Evolutionary conservation across 1,140 invertebrate species (phyloP), one percentile per base, ranked within the genome.

Genomic region (Matsumurasca onukii): DNA sequence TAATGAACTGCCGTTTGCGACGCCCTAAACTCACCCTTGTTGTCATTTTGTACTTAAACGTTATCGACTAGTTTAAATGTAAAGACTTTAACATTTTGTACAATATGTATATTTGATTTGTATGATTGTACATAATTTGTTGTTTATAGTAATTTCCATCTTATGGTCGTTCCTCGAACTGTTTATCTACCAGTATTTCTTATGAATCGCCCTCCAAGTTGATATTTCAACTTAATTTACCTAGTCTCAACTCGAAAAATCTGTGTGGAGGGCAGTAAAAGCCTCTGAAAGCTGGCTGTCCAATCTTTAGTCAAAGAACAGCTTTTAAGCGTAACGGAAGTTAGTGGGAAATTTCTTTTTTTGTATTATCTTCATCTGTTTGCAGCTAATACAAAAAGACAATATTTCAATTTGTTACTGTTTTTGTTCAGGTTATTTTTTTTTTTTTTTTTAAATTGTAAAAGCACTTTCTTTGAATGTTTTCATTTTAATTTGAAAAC

Each of bases 41-140:
- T 59, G 51, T 59, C 52, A 68, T 68, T 68, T 68, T 68, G 67
- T 68, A 68, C 67, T 68, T 68, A 68, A 51, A 39, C 61, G 30
- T 61, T 68, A 62, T 62, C 31, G 34, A 49, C 67, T 68, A 68
- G 67, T 62, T 68, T 61, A 68, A 63, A 68, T 68, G 67, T 68
- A 68, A 68, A 68, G 67, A 68, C 67, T 68, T 63, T 30, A 68
- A 59, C 15, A 59, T 68, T 68, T 68, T 68, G 67, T 68, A 68
- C 49, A 68, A 61, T 63, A 62, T 62, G 67, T 68, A 68, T 45
- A 68, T 61, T 68, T 49, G 17, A 27, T 63, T 24, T 63, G 59
- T 62, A 62, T 63, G 39, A 68, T 62, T 59, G 31, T 63, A 59
- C 17, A 57, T 61, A 68, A 25, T n/a, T n/a, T n/a, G n/a, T n/a